Evolutionary conservation across 2,888 invertebrate species (phyloP).

Genomic region (Aporophyla nigra): DNA sequence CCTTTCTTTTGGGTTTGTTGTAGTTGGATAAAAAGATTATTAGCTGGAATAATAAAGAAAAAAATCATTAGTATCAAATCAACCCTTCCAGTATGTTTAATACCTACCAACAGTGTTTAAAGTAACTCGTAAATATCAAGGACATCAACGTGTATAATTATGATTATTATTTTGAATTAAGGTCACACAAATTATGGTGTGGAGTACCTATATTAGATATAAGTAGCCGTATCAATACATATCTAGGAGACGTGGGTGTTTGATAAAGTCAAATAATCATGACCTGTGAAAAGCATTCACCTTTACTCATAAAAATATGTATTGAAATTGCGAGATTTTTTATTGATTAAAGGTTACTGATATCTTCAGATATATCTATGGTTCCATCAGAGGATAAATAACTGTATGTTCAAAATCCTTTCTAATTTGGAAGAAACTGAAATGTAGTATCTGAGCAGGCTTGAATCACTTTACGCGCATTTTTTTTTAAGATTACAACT

Average conservation of each 20-base stretch:
- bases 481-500: too few relatives aligned
- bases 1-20: too few relatives aligned
- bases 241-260: not conserved
- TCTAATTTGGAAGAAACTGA: too few relatives aligned
- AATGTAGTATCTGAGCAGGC: too few relatives aligned
- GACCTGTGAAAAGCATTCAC: not conserved
- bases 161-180: not conserved
- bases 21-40: too few relatives aligned
- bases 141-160: not conserved
- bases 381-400: too few relatives aligned
- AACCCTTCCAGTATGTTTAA: not conserved
- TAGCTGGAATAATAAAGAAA: too few relatives aligned
- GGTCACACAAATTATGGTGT: not conserved
- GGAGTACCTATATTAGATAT: not conserved
- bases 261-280: not conserved
- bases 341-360: too few relatives aligned
- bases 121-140: not conserved
- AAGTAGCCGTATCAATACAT: not conserved
- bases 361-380: not conserved
- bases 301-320: not conserved
- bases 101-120: not conserved
- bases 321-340: not conserved
- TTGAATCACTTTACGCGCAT: too few relatives aligned
- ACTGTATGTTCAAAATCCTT: too few relatives aligned
- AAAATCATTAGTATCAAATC: not conserved